Percentiles rank a stretch among this genome's conserved stretches.
phyloP scores from a whole-genome alignment of 2,113 vertebrate genomes.

The Cyprinodon variegatus region DNA sequence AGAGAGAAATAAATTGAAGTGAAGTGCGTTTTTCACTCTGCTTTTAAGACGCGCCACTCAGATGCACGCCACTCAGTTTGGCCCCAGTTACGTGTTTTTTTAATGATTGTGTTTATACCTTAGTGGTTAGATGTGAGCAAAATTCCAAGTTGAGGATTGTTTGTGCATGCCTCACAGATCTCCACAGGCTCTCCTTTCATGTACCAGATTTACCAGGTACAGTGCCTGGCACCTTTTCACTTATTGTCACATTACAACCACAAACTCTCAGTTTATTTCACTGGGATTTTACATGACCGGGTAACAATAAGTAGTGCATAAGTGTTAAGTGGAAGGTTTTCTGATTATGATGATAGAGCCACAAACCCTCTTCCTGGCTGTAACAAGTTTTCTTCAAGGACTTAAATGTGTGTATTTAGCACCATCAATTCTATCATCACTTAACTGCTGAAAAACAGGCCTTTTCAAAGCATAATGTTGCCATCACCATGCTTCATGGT shows the following conservation, averaged over 20 bases:
- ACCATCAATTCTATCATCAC: background rate
- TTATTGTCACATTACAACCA: background rate
- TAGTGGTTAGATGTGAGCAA: constrained; percentile 60
- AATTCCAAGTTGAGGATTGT: constrained; percentile 35
- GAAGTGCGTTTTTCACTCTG: constrained; percentile 76
- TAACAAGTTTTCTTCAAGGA: background rate
- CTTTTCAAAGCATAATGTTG: background rate
- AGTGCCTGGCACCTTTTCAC: background rate
- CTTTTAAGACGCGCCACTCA: constrained; percentile 72
- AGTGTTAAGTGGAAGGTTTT: background rate
- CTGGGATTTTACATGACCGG: background rate
- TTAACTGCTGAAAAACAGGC: background rate
- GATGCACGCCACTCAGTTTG: constrained; percentile 70
- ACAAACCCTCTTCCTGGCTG: background rate
- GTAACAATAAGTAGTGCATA: background rate
- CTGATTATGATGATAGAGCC: background rate
- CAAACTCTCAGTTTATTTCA: background rate
- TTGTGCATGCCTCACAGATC: constrained; percentile 25
- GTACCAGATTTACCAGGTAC: constrained; percentile 32
- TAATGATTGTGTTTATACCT: constrained; percentile 66
- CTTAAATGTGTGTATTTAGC: background rate
- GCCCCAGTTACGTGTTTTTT: constrained; percentile 55
- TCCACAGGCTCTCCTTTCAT: constrained; percentile 43
- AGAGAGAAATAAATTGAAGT: constrained; percentile 81
- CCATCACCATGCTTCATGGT: background rate